Base-by-base conservation (phyloP, 2,113 vertebrate genomes). In the Upupa epops region DNA sequence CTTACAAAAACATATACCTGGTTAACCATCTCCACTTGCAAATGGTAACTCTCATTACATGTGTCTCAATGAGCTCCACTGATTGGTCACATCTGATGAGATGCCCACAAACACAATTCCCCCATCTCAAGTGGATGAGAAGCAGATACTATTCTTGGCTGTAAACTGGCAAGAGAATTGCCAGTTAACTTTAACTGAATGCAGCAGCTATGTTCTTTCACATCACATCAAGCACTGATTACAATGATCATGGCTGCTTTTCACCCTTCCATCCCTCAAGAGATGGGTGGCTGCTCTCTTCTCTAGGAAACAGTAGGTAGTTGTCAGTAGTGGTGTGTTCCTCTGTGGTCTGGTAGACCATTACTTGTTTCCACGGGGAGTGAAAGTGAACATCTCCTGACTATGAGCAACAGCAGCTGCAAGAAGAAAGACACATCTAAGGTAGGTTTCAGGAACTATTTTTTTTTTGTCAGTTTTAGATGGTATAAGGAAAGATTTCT, bases 351-450 rank as follows among this genome's bases (percentile, higher is more conserved):
- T 54, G 24, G 28, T 20, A 65, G 15, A 28, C 34, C 20, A 2
- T 28, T 45, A 11, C 76, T 76, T 66, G 22, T 36, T 22, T 0
- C 0, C 63, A 11, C 32, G 49, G 22, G 3, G 7, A 69, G 8
- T 54, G 17, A 21, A 80, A 20, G 25, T 19, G 64, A 88, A 37
- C 20, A 32, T 7, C 18, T 70, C 42, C 42, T 1, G 1, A 24
- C 59, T 70, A 40, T 25, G 42, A 55, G 56, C 25, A 66, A 24
- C n/a, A 75, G 13, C 19, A 46, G 32, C 32, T 60, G 28, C 6
- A 22, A 73, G 59, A 54, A 54, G 36, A 48, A 64, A 66, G 63
- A 26, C 7, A 18, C 0, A 1, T 26, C 49, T 16, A 25, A 65
- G 28, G 32, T 73, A 66, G 13, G 49, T 36, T 46, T 56, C 34